Percentiles rank a stretch among this genome's conserved stretches.
Evolutionary conservation across 2,113 vertebrate species (phyloP).

Genomic region (Urocynchramus pylzowi): DNA sequence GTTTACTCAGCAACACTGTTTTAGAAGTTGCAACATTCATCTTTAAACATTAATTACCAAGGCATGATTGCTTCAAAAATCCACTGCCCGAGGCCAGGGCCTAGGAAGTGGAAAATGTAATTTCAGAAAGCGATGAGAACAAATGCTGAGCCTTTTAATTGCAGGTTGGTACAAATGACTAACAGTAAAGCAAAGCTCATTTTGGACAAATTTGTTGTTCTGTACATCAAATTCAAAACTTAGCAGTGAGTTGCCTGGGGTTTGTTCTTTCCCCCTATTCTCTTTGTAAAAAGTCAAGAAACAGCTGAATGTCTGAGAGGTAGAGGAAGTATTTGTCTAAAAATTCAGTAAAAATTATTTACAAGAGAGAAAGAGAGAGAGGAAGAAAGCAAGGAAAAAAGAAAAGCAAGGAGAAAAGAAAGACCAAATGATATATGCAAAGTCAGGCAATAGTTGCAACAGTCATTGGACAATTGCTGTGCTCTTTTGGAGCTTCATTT

Average conservation of each 20-base stretch:
- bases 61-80: constrained; percentile 48
- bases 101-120: constrained; percentile 55
- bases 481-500: not conserved
- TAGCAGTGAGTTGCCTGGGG: not conserved
- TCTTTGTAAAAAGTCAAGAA: not conserved
- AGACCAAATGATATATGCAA: not conserved
- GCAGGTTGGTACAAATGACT: constrained; percentile 53
- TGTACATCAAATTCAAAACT: not conserved
- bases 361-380: not conserved
- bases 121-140: constrained; percentile 31
- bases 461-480: not conserved
- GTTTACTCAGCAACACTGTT: constrained; percentile 5
- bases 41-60: constrained; percentile 54
- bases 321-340: not conserved
- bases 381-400: not conserved
- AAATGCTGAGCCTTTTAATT: constrained; percentile 53
- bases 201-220: not conserved
- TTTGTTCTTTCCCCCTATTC: not conserved
- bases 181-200: constrained; percentile 32
- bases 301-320: not conserved
- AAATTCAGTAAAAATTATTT: not conserved
- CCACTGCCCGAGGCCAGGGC: constrained; percentile 18
- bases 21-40: constrained; percentile 41
- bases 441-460: not conserved
- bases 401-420: not conserved